These are phyloP conservation scores for Pyrgilauda ruficollis DNA, from an alignment of 2,113 vertebrate species.

Conservation along the genomic window DNA sequence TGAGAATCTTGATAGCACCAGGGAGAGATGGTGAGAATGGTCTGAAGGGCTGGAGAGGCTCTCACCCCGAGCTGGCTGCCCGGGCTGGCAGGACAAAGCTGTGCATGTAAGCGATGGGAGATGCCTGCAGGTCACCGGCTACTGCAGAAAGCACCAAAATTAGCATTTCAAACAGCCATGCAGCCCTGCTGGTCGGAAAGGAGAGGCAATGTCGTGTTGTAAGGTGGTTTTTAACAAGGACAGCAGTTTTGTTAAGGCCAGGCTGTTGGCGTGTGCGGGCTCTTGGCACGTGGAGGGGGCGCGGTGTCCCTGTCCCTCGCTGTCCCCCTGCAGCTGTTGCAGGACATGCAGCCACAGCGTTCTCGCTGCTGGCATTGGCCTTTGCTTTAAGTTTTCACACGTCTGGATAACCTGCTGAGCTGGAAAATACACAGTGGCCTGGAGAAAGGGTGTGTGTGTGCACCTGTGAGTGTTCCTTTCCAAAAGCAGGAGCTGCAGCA, in stretches of 20 bases:
- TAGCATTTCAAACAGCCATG: neutral
- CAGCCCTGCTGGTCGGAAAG: neutral
- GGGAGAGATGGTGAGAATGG: neutral
- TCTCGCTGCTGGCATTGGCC: neutral
- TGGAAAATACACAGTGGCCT: neutral
- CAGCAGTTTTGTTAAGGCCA: neutral
- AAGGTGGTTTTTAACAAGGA: neutral
- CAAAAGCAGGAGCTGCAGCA: neutral
- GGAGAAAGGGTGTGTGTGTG: neutral
- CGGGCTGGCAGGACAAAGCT: neutral
- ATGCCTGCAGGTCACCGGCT: neutral
- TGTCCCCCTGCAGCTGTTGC: neutral
- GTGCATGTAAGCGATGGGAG: neutral
- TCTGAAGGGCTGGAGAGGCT: neutral
- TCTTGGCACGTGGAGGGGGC: neutral
- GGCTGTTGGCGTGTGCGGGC: neutral
- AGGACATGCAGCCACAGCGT: rapidly evolving
- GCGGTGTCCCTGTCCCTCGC: rapidly evolving
- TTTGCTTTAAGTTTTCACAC: rapidly evolving
- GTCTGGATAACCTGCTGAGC: neutral
- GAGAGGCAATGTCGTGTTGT: neutral
- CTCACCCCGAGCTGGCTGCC: neutral
- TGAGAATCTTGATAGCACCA: neutral
- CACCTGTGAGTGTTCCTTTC: neutral
- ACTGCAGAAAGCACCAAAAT: neutral